Evolutionary conservation across 2,113 vertebrate species (phyloP).

Genomic region (Todiramphus chloris): DNA sequence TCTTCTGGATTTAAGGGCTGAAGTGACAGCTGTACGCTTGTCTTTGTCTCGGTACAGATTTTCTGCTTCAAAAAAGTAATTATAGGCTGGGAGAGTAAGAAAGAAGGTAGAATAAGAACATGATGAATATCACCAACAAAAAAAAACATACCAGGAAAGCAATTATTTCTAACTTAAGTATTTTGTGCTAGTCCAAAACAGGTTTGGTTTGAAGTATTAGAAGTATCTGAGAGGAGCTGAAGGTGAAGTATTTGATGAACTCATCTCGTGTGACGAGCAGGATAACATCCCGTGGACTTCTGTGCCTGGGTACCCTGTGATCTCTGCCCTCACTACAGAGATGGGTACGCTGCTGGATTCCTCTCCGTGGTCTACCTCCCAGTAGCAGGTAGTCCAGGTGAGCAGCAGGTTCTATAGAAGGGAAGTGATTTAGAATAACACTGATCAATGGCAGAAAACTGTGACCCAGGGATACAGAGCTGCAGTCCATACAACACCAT

Average conservation of each 20-base stretch:
- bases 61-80: slow-evolving; percentile 25
- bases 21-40: slow-evolving; percentile 18
- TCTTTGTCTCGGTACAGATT: background rate
- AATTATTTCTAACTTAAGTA: background rate
- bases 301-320: background rate
- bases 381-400: background rate
- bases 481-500: slow-evolving; percentile 6
- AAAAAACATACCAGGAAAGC: background rate
- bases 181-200: background rate
- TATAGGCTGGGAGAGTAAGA: background rate
- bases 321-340: background rate
- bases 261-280: background rate
- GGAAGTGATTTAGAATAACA: background rate
- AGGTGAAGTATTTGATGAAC: background rate
- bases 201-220: background rate
- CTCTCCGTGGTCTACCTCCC: accelerated
- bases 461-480: background rate
- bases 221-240: background rate
- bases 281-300: accelerated
- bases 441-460: background rate
- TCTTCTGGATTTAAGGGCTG: background rate
- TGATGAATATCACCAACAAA: background rate
- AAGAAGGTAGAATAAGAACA: background rate
- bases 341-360: background rate
- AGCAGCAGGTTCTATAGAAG: background rate